A percentile compares a stretch with the other conserved stretches of the same genome.
Evolutionary conservation across 2,888 invertebrate genomes (phyloP).

Genomic region (Siphonodentalium dalli): DNA sequence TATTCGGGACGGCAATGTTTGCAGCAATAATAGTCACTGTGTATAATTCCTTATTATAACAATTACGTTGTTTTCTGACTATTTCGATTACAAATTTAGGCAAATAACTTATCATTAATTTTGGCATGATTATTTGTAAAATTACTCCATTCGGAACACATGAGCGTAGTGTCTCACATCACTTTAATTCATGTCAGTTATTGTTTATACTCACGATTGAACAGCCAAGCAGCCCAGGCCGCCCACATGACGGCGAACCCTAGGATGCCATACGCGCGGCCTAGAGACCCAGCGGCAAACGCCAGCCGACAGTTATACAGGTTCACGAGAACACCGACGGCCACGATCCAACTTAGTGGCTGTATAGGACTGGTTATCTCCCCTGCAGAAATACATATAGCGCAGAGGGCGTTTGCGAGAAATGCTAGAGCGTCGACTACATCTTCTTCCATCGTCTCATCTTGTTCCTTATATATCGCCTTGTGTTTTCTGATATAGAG

Average conservation of each 20-base stretch:
- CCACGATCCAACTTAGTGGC: slow-evolving; percentile 34
- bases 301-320: slow-evolving; percentile 34
- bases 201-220: too few species aligned
- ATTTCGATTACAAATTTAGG: too few species aligned
- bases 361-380: slow-evolving; percentile 25
- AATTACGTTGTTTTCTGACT: too few species aligned
- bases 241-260: slow-evolving; percentile 33
- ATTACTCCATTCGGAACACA: too few species aligned
- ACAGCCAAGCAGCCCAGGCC: too few species aligned
- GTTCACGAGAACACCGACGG: slow-evolving; percentile 36
- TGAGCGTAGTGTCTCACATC: too few species aligned
- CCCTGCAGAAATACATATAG: slow-evolving; percentile 34
- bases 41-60: too few species aligned
- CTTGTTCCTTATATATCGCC: slow-evolving; percentile 1
- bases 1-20: too few species aligned
- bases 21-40: too few species aligned
- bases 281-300: slow-evolving; percentile 36
- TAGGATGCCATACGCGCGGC: slow-evolving; percentile 30
- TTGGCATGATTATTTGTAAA: too few species aligned
- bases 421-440: slow-evolving; percentile 33
- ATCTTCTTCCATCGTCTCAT: slow-evolving; percentile 28
- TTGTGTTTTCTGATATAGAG: neutral
- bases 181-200: too few species aligned
- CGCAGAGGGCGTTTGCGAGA: slow-evolving; percentile 30
- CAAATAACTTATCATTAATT: too few species aligned